Conservation (phyloP, 2,797 vertebrate species). For the Manis javanica region DNA sequence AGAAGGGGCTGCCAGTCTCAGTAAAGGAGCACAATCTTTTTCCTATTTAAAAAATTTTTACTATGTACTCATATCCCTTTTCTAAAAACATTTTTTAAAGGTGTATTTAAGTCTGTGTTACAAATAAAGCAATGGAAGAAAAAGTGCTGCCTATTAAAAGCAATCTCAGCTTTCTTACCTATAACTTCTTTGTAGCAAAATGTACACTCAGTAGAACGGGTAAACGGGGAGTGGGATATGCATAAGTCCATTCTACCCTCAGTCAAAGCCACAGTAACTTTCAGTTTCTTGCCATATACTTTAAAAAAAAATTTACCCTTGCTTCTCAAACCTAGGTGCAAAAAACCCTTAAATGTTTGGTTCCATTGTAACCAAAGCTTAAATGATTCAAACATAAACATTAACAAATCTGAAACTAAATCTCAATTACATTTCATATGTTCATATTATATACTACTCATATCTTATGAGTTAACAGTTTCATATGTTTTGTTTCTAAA, state of each 20-base stretch:
- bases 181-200: slow-evolving; percentile 17
- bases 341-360: slow-evolving; percentile 16
- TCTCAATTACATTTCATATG: slow-evolving; percentile 24
- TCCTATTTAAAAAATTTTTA: not conserved
- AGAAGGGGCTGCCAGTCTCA: not conserved
- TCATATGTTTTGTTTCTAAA: slow-evolving; percentile 25
- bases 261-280: slow-evolving; percentile 18
- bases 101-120: not conserved
- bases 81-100: not conserved
- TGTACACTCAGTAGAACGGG: not conserved
- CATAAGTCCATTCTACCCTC: not conserved
- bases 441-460: not conserved
- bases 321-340: slow-evolving; percentile 12
- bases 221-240: not conserved
- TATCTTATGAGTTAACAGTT: slow-evolving; percentile 42
- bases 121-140: slow-evolving; percentile 51
- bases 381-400: slow-evolving; percentile 29
- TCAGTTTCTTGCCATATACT: not conserved
- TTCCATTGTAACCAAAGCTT: slow-evolving; percentile 3
- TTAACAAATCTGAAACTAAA: slow-evolving; percentile 11
- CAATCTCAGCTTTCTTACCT: slow-evolving; percentile 23
- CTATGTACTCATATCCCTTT: not conserved
- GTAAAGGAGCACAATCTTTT: not conserved
- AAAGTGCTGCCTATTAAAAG: not conserved
- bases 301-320: not conserved